phyloP scores from a whole-genome alignment of 2,113 vertebrate species.

The Oreocharis arfaki region DNA sequence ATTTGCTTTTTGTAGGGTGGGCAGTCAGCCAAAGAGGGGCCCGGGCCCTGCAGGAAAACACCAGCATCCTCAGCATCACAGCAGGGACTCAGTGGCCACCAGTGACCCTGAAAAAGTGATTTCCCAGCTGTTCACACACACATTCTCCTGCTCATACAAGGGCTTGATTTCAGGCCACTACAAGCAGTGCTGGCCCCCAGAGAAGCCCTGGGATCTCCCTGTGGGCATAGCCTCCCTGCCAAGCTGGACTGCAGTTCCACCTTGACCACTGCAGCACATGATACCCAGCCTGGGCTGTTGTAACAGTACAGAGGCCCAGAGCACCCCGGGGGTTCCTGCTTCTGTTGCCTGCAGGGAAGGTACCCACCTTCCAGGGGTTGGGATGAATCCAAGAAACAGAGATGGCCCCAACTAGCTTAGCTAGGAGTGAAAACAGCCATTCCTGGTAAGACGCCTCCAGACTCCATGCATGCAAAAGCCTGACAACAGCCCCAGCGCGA shows the following conservation, averaged over 20 bases:
- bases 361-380: constrained; percentile 57
- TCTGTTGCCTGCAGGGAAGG: constrained; percentile 36
- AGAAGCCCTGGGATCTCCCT: background rate
- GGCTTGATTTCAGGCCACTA: background rate
- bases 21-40: background rate
- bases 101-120: background rate
- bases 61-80: background rate
- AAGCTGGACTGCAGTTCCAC: background rate
- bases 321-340: background rate
- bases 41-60: background rate
- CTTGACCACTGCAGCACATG: background rate
- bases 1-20: background rate
- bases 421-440: constrained; percentile 54
- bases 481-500: constrained; percentile 29
- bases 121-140: background rate
- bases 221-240: background rate
- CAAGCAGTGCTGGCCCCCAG: rapidly evolving
- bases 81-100: background rate
- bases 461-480: constrained; percentile 47
- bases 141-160: background rate
- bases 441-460: constrained; percentile 53
- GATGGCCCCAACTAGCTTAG: constrained; percentile 51
- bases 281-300: background rate
- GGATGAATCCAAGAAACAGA: constrained; percentile 44
- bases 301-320: background rate